Evolutionary conservation across 2,113 vertebrate genomes (phyloP).

Genomic region (Catharus minimus): DNA sequence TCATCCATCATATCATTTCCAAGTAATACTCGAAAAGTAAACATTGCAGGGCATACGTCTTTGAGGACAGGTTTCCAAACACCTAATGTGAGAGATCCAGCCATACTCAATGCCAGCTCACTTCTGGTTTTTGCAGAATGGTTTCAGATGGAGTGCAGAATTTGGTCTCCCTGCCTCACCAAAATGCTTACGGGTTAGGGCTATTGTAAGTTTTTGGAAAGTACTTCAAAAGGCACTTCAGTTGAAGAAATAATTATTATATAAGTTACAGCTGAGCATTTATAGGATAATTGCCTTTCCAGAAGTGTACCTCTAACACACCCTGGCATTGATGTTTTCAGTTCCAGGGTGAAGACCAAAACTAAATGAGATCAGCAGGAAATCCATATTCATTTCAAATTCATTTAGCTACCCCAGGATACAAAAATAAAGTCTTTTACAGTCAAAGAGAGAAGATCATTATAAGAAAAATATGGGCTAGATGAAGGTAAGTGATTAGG

Average conservation of each 20-base stretch:
- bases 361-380: slow-evolving; percentile 59
- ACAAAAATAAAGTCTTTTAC: slow-evolving; percentile 39
- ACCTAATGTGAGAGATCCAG: slow-evolving; percentile 19
- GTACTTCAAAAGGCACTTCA: slow-evolving; percentile 60
- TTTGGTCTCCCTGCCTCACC: slow-evolving; percentile 15
- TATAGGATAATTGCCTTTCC: slow-evolving; percentile 67
- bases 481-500: slow-evolving; percentile 21
- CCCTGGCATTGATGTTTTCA: slow-evolving; percentile 61
- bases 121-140: not conserved
- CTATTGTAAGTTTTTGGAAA: slow-evolving; percentile 55
- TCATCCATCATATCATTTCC: slow-evolving; percentile 19
- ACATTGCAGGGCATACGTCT: not conserved
- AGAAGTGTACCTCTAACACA: slow-evolving; percentile 60
- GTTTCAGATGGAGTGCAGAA: slow-evolving; percentile 32
- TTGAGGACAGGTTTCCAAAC: slow-evolving; percentile 22
- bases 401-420: slow-evolving; percentile 41
- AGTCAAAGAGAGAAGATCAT: slow-evolving; percentile 31
- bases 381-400: slow-evolving; percentile 57
- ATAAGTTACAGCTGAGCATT: slow-evolving; percentile 66
- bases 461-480: slow-evolving; percentile 34
- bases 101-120: not conserved
- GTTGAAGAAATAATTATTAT: slow-evolving; percentile 67
- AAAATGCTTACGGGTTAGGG: slow-evolving; percentile 15
- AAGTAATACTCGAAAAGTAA: slow-evolving; percentile 37
- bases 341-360: slow-evolving; percentile 45